Evolutionary conservation across 2,888 invertebrate genomes (phyloP).

Genomic region (Troides oblongomaculatus): DNA sequence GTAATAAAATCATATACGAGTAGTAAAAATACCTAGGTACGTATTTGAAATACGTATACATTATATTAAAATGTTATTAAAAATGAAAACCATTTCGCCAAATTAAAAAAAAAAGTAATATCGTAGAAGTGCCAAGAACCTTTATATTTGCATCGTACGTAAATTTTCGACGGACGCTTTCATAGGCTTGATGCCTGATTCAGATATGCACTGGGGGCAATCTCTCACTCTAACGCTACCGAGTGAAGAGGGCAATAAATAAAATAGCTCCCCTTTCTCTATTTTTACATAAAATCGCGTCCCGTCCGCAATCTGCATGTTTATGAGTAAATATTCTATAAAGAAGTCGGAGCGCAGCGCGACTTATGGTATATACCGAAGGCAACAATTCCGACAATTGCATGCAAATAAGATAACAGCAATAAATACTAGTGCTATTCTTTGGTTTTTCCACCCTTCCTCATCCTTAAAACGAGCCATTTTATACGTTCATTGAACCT

Average conservation of each 20-base stretch:
- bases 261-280: conserved; percentile 73
- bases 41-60: neutral
- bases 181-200: conserved; percentile 38
- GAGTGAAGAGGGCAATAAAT: conserved; percentile 78
- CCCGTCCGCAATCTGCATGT: conserved; percentile 80
- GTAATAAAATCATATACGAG: no score
- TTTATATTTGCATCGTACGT: conserved; percentile 23
- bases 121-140: conserved; percentile 11
- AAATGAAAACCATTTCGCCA: neutral
- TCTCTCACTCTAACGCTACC: conserved; percentile 61
- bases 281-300: conserved; percentile 77
- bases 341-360: conserved; percentile 64
- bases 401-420: conserved; percentile 77
- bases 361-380: conserved; percentile 53
- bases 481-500: conserved; percentile 57
- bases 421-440: conserved; percentile 68
- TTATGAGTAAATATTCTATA: conserved; percentile 79
- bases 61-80: neutral
- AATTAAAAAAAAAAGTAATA: conserved; percentile 19
- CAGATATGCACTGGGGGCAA: conserved; percentile 52
- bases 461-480: conserved; percentile 52
- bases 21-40: no score
- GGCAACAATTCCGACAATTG: conserved; percentile 73
- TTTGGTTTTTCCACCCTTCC: conserved; percentile 49
- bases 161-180: conserved; percentile 28